Base-by-base conservation (phyloP, 2,797 vertebrate genomes). In the Premnoplex brunnescens region DNA sequence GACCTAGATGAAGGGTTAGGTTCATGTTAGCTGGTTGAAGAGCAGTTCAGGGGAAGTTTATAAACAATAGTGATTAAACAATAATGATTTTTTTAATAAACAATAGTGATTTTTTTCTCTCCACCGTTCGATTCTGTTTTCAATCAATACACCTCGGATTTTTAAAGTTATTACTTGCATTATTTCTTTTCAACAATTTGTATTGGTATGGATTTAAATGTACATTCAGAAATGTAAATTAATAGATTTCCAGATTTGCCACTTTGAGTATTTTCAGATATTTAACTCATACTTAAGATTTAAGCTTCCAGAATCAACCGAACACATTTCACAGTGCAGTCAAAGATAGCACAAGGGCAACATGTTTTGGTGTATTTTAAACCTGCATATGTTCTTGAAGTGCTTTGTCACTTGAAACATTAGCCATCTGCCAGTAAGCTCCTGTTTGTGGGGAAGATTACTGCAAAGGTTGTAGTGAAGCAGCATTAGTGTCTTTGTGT, bases 331-430 rank as follows among this genome's bases (percentile, higher is more conserved):
- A 55, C 88, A 88, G 79, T 46, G 64, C 59, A 87, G 81, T 91
- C 88, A 91, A 96, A 95, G 73, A 93, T 92, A 95, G 89, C 44
- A 90, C 73, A 64, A 91, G 85, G 94, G 71, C 88, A 96, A 55
- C 83, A 60, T 55, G 69, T 93, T 93, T 95, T 89, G 49, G 55
- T 59, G n/a, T 95, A 93, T 95, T 96, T 96, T 93, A 96, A 96
- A 94, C 77, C 56, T 89, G 71, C 80, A 16, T 90, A 64, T 90
- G 85, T 79, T 95, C 91, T 84, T 76, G 74, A 89, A 95, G 74
- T 91, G 89, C 91, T 96, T 82, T 97, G 89, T 85, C 88, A 71
- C 94, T 95, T 79, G 85, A 64, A 96, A 88, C 89, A 52, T 91
- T 58, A 95, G 83, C 91, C 95, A 94, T 93, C 94, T 96, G 95